A percentile compares a stretch with the other conserved stretches of the same genome.
phyloP scores from a whole-genome alignment of 2,888 invertebrate genomes.

The Pycnomerus fuliginosus region DNA sequence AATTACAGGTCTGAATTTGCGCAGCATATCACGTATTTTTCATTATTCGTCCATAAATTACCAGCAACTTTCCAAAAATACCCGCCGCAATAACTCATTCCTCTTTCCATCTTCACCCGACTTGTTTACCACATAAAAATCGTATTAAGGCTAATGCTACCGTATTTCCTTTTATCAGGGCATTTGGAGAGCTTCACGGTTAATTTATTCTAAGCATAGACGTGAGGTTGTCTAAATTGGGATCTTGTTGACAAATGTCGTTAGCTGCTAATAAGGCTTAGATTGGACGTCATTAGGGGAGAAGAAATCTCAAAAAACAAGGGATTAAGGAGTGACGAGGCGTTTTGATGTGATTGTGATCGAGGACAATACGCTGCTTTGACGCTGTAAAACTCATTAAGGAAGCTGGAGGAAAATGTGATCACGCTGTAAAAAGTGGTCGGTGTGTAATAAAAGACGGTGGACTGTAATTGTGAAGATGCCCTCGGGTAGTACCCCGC shows the following conservation, averaged over 20 bases:
- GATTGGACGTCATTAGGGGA: constrained; percentile 21
- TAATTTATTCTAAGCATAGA: constrained; percentile 26
- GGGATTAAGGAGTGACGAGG: constrained; percentile 1
- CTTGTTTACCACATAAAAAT: too few relatives aligned
- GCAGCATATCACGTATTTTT: constrained; percentile 5
- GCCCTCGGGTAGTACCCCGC: constrained; percentile 30
- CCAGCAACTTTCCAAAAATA: constrained; percentile 10
- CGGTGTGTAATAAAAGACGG: constrained; percentile 28
- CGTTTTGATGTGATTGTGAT: background rate
- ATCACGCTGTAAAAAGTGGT: constrained; percentile 20
- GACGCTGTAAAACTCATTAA: constrained; percentile 9
- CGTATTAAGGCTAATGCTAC: constrained; percentile 7
- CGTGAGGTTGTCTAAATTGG: constrained; percentile 24
- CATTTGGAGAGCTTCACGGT: constrained; percentile 8
- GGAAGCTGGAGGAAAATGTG: constrained; percentile 9
- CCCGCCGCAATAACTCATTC: constrained; percentile 3
- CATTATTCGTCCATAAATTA: constrained; percentile 8
- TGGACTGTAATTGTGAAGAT: constrained; percentile 31
- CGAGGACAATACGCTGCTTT: constrained; percentile 5
- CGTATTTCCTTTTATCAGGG: constrained; percentile 10
- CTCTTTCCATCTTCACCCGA: constrained; percentile 1
- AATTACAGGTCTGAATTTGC: constrained; percentile 12
- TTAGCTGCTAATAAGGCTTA: constrained; percentile 25
- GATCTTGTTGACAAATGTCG: constrained; percentile 31
- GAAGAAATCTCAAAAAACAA: background rate